Conservation (phyloP, 2,888 invertebrate species). For the Anticlea derivata region DNA sequence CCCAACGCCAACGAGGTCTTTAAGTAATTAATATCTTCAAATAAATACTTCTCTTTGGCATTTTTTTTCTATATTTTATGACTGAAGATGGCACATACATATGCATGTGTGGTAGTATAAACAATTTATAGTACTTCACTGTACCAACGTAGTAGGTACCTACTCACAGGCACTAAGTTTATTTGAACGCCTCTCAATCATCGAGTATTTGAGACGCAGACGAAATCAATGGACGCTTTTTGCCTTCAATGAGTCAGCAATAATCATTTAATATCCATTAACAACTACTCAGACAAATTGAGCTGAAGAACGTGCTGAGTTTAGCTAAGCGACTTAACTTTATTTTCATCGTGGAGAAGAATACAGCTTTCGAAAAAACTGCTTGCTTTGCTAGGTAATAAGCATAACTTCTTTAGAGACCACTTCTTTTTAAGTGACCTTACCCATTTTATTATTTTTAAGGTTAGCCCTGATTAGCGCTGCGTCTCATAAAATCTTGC, state of each 20-base stretch:
- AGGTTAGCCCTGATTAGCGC: too few relatives aligned
- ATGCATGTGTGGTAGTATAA: too few relatives aligned
- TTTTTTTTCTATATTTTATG: too few relatives aligned
- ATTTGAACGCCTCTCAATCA: background rate
- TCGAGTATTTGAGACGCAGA: background rate
- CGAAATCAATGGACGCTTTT: slow-evolving; percentile 10
- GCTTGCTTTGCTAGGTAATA: background rate
- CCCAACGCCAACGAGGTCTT: too few relatives aligned
- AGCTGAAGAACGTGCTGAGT: slow-evolving; percentile 22
- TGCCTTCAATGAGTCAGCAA: slow-evolving; percentile 16
- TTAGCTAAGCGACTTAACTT: slow-evolving; percentile 14
- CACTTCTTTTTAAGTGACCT: background rate
- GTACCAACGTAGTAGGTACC: too few relatives aligned
- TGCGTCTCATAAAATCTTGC: too few relatives aligned
- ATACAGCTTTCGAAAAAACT: slow-evolving; percentile 6
- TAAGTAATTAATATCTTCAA: too few relatives aligned
- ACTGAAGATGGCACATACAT: too few relatives aligned
- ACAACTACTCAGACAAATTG: slow-evolving; percentile 30
- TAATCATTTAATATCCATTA: slow-evolving; percentile 32
- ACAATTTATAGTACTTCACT: too few relatives aligned
- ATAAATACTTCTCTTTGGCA: too few relatives aligned
- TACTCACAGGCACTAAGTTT: background rate
- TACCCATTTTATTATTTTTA: too few relatives aligned
- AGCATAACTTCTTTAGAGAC: background rate
- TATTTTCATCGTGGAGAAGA: slow-evolving; percentile 14